Base-by-base conservation (phyloP, 2,113 vertebrate genomes). In the Neogale vison region DNA sequence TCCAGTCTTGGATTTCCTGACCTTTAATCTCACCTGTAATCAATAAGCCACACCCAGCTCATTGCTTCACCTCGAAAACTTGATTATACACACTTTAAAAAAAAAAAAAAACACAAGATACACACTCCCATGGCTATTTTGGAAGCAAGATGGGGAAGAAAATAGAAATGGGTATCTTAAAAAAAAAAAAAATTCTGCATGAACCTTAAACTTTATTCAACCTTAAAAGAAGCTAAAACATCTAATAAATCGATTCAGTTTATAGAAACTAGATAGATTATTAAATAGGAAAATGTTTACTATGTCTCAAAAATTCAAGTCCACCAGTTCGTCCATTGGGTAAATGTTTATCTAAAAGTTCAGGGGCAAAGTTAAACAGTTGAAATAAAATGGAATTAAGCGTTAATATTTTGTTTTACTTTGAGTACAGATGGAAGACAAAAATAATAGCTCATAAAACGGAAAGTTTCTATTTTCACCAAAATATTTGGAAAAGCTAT, bases 301-400 rank as follows among this genome's bases (percentile, higher is more conserved):
- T 98, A 95, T 91, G 77, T 13, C 96, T 42, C 80, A 90, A 86
- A 17, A 88, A 94, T 88, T 84, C 96, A 93, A 97, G 98, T 29
- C 55, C 96, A 93, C 97, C 95, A 52, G 90, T 88, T 97, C 97
- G 47, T 96, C 97, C 98, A 61, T 93, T 61, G 90, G 71, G 93
- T 98, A 98, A 98, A 98, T 98, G 93, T 98, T 99, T 98, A 98
- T 95, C 88, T 69, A 2, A 88, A 88, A 80, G 88, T 96, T 92
- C 97, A 88, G 94, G 91, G 93, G 97, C 88, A 96, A 98, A 98
- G 97, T 47, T 97, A 98, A 99, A 98, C 96, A 98, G 98, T 81
- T 97, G 96, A 97, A 97, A 98, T 92, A 96, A 98, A 98, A 97
- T 98, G 76, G 98, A 98, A 99, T 99, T 98, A 98, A 98, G 98